A percentile compares a stretch with the other conserved stretches of the same genome.
These are phyloP conservation scores for Hiodon alosoides DNA, from an alignment of 2,113 vertebrate genomes.

Conservation along the genomic window DNA sequence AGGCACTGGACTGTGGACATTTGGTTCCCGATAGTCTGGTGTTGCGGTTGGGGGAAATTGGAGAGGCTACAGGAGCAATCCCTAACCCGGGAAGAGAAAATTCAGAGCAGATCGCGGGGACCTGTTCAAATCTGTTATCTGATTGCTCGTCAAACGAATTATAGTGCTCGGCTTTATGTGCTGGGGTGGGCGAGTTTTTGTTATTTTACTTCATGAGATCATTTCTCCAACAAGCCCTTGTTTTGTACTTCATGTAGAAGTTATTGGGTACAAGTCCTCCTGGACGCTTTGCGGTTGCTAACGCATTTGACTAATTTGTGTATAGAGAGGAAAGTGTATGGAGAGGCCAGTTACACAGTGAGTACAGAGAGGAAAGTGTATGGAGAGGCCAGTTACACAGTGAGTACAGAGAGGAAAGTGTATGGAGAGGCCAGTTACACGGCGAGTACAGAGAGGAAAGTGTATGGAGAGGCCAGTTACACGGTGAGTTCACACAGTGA, in stretches of 20 bases:
- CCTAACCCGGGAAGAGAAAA: neutral
- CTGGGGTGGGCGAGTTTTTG: neutral
- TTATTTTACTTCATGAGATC: neutral
- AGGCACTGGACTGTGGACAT: too few species aligned
- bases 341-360: neutral
- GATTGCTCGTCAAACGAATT: too few species aligned
- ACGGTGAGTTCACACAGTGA: too few species aligned
- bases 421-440: too few species aligned
- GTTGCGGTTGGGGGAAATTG: too few species aligned
- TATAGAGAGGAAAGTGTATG: neutral
- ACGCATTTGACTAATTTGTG: neutral
- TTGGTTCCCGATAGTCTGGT: too few species aligned
- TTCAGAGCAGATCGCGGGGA: neutral
- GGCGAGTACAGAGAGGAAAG: too few species aligned
- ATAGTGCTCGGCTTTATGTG: too few species aligned
- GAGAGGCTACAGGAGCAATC: too few species aligned
- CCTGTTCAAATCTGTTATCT: too few species aligned
- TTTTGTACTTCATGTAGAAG: neutral
- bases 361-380: neutral
- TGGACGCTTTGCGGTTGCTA: constrained; percentile 2
- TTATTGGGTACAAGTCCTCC: constrained; percentile 4
- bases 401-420: neutral
- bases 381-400: neutral
- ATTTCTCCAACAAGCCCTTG: neutral
- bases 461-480: too few species aligned